phyloP scores from a whole-genome alignment of 1,140 invertebrate genomes.

The Sweltsa coloradensis region DNA sequence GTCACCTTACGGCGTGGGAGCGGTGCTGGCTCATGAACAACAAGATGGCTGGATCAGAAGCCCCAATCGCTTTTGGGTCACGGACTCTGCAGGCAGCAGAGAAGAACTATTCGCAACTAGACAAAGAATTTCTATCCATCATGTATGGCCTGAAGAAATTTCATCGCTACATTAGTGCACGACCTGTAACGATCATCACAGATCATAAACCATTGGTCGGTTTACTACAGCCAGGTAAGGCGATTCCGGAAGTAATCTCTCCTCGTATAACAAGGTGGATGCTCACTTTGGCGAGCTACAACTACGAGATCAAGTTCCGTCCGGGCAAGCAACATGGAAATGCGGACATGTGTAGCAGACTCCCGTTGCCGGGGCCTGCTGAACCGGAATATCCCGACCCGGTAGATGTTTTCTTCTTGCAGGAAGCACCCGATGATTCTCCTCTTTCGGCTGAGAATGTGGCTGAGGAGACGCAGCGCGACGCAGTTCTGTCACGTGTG shows the following conservation, averaged over 20 bases:
- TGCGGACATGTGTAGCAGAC: too few species aligned
- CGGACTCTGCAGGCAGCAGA: conserved; percentile 10
- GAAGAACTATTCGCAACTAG: conserved; percentile 15
- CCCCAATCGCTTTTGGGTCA: conserved; percentile 19
- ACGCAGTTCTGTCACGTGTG: too few species aligned
- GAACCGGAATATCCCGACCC: too few species aligned
- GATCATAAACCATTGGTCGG: conserved; percentile 29
- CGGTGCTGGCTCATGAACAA: conserved; percentile 11
- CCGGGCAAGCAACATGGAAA: too few species aligned
- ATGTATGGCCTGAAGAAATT: conserved; percentile 24
- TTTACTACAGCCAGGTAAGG: conserved; percentile 17
- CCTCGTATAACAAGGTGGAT: too few species aligned
- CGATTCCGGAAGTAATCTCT: conserved; percentile 22
- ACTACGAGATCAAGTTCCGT: too few species aligned
- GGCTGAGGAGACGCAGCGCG: too few species aligned
- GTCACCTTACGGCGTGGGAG: conserved; percentile 11
- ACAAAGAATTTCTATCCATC: conserved; percentile 12
- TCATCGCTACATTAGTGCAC: conserved; percentile 28
- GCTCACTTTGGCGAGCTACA: too few species aligned
- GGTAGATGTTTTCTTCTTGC: too few species aligned
- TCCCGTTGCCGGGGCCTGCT: too few species aligned
- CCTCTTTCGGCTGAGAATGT: too few species aligned
- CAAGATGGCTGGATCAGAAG: conserved; percentile 16
- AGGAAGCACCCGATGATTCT: too few species aligned
- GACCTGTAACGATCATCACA: conserved; percentile 24